Evolutionary conservation across 2,113 vertebrate genomes (phyloP), one percentile per base, ranked within the genome.

Genomic region (Hipposideros armiger): DNA sequence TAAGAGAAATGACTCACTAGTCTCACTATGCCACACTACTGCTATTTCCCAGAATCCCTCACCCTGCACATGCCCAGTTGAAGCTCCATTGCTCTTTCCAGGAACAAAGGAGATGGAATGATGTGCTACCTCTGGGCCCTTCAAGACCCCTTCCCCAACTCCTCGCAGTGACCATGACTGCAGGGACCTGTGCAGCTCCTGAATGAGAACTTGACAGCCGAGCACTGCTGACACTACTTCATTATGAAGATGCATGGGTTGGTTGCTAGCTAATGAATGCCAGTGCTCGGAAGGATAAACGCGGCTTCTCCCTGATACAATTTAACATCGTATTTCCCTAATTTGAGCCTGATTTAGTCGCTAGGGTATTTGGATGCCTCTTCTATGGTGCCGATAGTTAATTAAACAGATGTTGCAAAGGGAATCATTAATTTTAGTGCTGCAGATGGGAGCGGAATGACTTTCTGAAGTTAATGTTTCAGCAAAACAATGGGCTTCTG

Each of bases 401-500:
- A 99, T 99, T 99, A 99, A 99, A 98, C 98, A 99, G 98, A 99
- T 98, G 98, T 98, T 99, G 98, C 98, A 98, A 95, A 98, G 98
- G 98, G 98, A 99, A 98, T 99, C 98, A 98, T 99, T 99, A 99
- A 99, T 99, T 99, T 99, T 98, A 99, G 98, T 98, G 98, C 98
- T 97, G 97, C 98, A 99, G 98, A 99, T 99, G 98, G 98, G 98
- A 99, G 97, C n/a, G 0, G 98, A 98, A 99, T 98, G 98, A 99
- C 98, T 99, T 99, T 98, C 98, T 96, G 98, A 98, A 99, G 98
- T 98, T 99, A 99, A 99, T 98, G 98, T 98, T 98, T 99, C 98
- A 99, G 98, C 98, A 99, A 98, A 98, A 99, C 98, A 98, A 99
- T 98, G 97, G 98, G 98, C 98, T 98, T 98, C 98, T 98, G 98